Evolutionary conservation across 1,140 invertebrate genomes (phyloP), one percentile per base, ranked within the genome.

Genomic region (Lerema accius): DNA sequence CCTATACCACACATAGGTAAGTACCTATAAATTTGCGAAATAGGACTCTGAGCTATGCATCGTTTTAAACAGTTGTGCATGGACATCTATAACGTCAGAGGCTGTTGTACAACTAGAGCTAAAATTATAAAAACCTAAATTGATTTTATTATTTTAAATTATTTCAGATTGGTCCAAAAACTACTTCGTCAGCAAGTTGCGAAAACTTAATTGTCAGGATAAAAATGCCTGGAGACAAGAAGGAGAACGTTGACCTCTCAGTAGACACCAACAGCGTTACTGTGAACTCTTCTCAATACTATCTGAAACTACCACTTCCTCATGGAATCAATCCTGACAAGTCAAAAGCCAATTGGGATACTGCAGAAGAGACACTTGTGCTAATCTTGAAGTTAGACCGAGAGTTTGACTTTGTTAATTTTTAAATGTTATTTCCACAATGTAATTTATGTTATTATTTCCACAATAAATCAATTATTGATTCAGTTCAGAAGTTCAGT

Each of bases 331-430:
- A 97, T 80, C 95, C 96, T 5, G 95, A 97, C 72, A 89, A 86
- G 14, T 96, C 96, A 1, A 94, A 94, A 62, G 96, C 97, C 5
- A 93, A 95, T 69, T 98, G 95, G 94, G 93, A 96, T 79, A 67
- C 82, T n/a, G 92, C 94, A n/a, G 86, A 91, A 14, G 92, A 94
- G 60, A 94, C 91, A 13, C 89, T 98, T 37, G 92, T 93, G 65
- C 89, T 97, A 9, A 95, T 94, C 13, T 84, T 97, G 35, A 92
- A 92, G 26, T 91, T 97, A 72, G 86, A 91, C 28, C 92, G 96
- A 62, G 96, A 97, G 79, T 94, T 96, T 74, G 96, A 97, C 90
- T 94, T 92, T 78, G 87, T 97, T 23, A 97, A 98, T 91, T 97
- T 96, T 91, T 97, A 92, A 95, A 43, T 1, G 4, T 42, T 42